Percentiles rank a stretch among this genome's conserved stretches.
phyloP scores from a whole-genome alignment of 2,113 vertebrate species.

The Phasianus colchicus region DNA sequence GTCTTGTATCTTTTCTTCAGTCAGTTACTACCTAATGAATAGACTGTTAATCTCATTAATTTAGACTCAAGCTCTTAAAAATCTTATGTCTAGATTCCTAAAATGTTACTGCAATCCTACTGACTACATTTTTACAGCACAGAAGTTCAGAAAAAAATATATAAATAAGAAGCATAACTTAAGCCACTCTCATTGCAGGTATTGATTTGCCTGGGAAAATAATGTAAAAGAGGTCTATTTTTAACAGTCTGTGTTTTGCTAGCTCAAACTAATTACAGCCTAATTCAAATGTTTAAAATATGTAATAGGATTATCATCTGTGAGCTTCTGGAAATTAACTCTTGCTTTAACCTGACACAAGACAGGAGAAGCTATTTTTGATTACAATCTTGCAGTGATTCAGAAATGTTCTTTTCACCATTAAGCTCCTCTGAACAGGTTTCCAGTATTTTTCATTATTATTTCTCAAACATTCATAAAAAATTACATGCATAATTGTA shows the following conservation, averaged over 20 bases:
- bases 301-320: background rate
- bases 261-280: background rate
- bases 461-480: background rate
- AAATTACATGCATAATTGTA: background rate
- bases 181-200: background rate
- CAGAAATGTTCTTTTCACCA: background rate
- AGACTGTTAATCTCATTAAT: background rate
- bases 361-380: background rate
- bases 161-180: background rate
- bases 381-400: background rate
- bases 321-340: background rate
- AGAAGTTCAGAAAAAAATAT: background rate
- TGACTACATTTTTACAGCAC: background rate
- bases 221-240: rapidly evolving
- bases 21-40: background rate
- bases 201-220: background rate
- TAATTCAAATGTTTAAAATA: background rate
- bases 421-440: background rate
- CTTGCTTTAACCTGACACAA: background rate
- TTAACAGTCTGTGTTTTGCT: background rate
- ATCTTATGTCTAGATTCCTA: background rate
- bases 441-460: background rate
- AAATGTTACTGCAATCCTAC: background rate
- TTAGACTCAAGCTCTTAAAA: background rate
- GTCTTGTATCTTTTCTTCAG: background rate